A percentile compares a stretch with the other conserved stretches of the same genome.
These are phyloP conservation scores for Asbolus verrucosus DNA, from an alignment of 1,140 invertebrate species.

Conservation along the genomic window DNA sequence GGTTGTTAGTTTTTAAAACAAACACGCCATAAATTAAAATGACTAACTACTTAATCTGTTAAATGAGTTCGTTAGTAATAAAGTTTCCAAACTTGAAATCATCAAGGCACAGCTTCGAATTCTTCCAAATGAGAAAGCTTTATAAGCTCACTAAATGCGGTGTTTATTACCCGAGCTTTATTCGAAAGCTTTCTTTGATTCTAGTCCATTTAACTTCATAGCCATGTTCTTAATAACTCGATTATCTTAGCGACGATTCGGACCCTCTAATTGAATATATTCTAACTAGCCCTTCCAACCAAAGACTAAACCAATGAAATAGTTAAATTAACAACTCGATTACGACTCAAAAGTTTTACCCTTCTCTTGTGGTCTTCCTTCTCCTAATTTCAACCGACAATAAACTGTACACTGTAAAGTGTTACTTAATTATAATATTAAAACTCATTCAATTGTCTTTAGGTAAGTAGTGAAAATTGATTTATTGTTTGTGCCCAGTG, in stretches of 20 bases:
- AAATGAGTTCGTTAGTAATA: conserved; percentile 46
- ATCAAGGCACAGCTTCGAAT: conserved; percentile 50
- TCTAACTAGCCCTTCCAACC: conserved; percentile 26
- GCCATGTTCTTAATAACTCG: conserved; percentile 53
- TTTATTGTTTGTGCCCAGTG: too few relatives aligned
- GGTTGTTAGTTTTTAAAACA: conserved; percentile 35
- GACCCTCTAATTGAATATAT: conserved; percentile 47
- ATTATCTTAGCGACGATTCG: conserved; percentile 44
- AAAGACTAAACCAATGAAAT: conserved; percentile 35
- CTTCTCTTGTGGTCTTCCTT: too few relatives aligned
- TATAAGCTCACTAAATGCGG: conserved; percentile 50
- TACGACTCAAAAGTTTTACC: conserved; percentile 21
- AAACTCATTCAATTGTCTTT: too few relatives aligned
- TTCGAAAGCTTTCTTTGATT: conserved; percentile 53
- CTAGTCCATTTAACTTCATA: conserved; percentile 51
- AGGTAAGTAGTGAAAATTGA: too few relatives aligned
- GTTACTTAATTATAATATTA: too few relatives aligned
- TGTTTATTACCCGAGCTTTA: conserved; percentile 53
- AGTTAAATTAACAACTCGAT: conserved; percentile 26
- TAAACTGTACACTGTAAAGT: too few relatives aligned
- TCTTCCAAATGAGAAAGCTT: conserved; percentile 53
- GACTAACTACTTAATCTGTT: conserved; percentile 44
- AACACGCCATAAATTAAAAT: conserved; percentile 41
- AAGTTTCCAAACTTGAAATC: conserved; percentile 45
- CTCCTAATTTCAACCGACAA: too few relatives aligned